Evolutionary conservation across 2,113 vertebrate species (phyloP).

Genomic region (Grallaria varia): DNA sequence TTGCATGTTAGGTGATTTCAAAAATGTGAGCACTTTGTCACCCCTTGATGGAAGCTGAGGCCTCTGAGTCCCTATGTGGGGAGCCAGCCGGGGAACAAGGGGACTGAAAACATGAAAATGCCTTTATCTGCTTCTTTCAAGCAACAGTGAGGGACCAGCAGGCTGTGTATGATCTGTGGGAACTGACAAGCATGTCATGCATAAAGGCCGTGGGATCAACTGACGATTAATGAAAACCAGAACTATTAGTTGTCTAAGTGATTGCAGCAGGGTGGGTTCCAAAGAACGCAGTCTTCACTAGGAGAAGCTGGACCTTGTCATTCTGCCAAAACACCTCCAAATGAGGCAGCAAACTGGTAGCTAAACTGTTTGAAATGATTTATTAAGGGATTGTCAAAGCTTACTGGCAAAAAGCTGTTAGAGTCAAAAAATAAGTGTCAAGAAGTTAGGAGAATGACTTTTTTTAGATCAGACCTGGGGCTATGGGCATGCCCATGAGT

Average conservation of each 20-base stretch:
- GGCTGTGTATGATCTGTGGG: neutral
- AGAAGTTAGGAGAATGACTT: neutral
- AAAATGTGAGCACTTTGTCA: neutral
- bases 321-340: neutral
- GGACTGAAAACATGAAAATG: neutral
- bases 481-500: neutral
- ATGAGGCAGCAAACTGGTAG: neutral
- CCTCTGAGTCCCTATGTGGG: neutral
- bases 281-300: neutral
- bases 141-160: fast-evolving
- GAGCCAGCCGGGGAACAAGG: neutral
- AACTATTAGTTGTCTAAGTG: neutral
- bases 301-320: neutral
- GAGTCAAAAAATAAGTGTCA: neutral
- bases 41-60: neutral
- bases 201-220: neutral
- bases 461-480: neutral
- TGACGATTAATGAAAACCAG: neutral
- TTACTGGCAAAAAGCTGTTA: neutral
- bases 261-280: neutral
- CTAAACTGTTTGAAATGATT: neutral
- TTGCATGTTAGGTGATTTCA: neutral
- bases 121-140: neutral
- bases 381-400: neutral
- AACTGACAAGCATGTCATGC: neutral